Evolutionary conservation across 2,797 vertebrate genomes (phyloP).

Genomic region (Sphenopsis melanotis): DNA sequence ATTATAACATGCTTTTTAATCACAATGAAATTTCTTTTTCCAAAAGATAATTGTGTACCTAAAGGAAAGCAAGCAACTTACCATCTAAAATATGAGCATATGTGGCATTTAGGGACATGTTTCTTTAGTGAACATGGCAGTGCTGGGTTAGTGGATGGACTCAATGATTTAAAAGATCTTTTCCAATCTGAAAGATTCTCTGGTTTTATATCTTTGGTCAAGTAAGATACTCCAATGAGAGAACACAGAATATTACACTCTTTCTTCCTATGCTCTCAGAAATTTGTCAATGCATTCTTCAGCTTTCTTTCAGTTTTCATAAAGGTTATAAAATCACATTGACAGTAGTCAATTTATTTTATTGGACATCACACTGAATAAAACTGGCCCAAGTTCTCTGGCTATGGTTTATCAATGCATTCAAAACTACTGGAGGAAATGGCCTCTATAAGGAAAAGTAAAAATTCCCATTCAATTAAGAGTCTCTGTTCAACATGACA

Average conservation of each 20-base stretch:
- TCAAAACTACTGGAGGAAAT: not conserved
- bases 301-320: not conserved
- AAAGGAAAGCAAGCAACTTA: not conserved
- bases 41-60: not conserved
- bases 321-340: not conserved
- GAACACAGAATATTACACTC: fast-evolving
- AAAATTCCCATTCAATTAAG: not conserved
- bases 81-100: not conserved
- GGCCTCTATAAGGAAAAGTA: not conserved
- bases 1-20: no score
- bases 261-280: not conserved
- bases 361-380: not conserved
- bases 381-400: not conserved
- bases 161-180: not conserved
- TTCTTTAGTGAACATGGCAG: no score
- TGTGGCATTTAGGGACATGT: fast-evolving
- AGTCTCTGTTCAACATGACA: not conserved
- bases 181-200: not conserved
- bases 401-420: not conserved
- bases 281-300: not conserved
- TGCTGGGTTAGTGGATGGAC: not conserved
- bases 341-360: not conserved
- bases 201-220: not conserved
- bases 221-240: not conserved
- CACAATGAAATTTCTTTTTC: not conserved